Evolutionary conservation across 2,113 vertebrate genomes (phyloP).

Genomic region (Amphilophus citrinellus): DNA sequence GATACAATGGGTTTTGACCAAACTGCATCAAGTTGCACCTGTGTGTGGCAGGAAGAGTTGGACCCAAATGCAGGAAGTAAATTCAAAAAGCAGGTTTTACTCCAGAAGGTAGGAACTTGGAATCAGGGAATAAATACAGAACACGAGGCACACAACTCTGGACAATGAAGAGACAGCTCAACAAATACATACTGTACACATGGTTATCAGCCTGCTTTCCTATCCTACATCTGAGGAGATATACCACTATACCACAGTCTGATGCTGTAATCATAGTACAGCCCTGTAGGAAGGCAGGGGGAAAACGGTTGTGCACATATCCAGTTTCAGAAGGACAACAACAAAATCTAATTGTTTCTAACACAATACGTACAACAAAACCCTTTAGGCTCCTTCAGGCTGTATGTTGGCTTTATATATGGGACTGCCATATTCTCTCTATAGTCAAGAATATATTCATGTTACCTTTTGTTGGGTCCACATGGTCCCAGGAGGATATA

Average conservation of each 20-base stretch:
- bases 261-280: background rate
- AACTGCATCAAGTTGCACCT: background rate
- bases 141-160: too few relatives aligned
- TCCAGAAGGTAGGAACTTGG: too few relatives aligned
- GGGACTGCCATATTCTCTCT: rapidly evolving
- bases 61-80: too few relatives aligned
- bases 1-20: background rate
- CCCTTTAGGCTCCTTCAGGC: background rate
- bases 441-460: background rate
- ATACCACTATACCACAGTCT: background rate
- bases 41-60: too few relatives aligned
- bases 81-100: too few relatives aligned
- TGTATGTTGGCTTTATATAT: background rate
- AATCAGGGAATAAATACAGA: too few relatives aligned
- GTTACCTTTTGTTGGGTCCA: too few relatives aligned
- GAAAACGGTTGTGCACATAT: background rate
- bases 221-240: background rate
- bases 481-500: background rate
- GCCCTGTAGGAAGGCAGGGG: too few relatives aligned
- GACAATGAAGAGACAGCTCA: too few relatives aligned
- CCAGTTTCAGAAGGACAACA: background rate
- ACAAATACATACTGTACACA: background rate
- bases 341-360: background rate
- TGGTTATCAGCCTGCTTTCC: background rate
- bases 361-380: background rate